Percentiles rank a stretch among this genome's conserved stretches.
Evolutionary conservation across 2,113 vertebrate genomes (phyloP).

Genomic region (Rhinolophus ferrumequinum): DNA sequence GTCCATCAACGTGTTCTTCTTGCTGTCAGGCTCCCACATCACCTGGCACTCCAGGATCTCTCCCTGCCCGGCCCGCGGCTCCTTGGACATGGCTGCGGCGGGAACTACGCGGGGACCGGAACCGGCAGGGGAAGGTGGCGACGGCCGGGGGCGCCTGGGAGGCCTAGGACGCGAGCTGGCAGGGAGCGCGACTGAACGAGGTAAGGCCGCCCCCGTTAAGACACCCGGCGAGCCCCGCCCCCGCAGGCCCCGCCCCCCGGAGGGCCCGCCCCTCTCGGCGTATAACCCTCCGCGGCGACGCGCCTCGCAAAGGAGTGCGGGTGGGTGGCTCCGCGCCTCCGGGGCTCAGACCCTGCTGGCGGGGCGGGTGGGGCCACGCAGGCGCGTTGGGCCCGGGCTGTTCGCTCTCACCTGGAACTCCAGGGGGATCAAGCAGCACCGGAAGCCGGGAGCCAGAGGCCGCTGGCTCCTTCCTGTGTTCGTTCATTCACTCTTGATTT

Average conservation of each 20-base stretch:
- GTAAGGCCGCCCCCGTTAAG: fast-evolving
- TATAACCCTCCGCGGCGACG: slow-evolving; percentile 79
- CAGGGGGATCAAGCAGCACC: fast-evolving
- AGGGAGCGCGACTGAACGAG: slow-evolving; percentile 83
- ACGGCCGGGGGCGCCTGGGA: neutral
- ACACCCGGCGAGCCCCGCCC: fast-evolving
- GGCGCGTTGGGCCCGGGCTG: neutral
- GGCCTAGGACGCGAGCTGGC: neutral
- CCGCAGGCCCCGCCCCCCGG: neutral
- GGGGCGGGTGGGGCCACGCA: neutral
- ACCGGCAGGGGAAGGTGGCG: too few relatives aligned
- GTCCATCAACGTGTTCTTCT: slow-evolving; percentile 94
- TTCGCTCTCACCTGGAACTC: neutral
- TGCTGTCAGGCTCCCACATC: slow-evolving; percentile 97
- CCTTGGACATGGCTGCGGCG: slow-evolving; percentile 89
- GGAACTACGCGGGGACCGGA: neutral
- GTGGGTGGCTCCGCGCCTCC: fast-evolving
- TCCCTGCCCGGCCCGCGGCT: slow-evolving; percentile 81
- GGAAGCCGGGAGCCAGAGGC: fast-evolving
- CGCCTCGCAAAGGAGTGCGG: slow-evolving; percentile 72
- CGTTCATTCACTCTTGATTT: neutral
- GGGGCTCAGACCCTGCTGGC: too few relatives aligned
- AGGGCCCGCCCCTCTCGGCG: fast-evolving
- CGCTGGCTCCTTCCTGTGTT: fast-evolving
- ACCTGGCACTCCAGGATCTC: slow-evolving; percentile 94